Conservation (phyloP, 2,888 invertebrate genomes). For the Sminthurides aquaticus region DNA sequence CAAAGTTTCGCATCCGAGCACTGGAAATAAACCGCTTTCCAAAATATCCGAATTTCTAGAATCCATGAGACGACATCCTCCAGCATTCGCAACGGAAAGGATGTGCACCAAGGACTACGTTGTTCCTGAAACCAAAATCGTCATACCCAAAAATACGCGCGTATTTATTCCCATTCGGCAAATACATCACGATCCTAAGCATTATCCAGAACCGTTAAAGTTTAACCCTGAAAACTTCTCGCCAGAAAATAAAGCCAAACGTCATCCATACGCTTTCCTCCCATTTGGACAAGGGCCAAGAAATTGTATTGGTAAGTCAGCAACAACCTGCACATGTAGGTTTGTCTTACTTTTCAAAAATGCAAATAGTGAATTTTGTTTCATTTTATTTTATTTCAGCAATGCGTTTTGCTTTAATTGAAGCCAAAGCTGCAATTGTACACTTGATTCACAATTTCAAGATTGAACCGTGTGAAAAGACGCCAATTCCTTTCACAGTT, state of each 20-base stretch:
- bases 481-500: conserved; percentile 25
- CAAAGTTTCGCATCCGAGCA: not conserved
- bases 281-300: conserved; percentile 51
- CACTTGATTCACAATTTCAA: conserved; percentile 25
- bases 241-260: conserved; percentile 45
- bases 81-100: conserved; percentile 47
- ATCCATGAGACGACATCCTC: conserved; percentile 50
- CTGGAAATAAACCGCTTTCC: not conserved
- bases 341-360: not conserved
- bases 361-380: not conserved
- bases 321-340: not conserved
- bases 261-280: conserved; percentile 47
- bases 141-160: conserved; percentile 48
- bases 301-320: conserved; percentile 49
- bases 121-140: conserved; percentile 47
- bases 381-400: conserved; percentile 12
- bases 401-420: conserved; percentile 33
- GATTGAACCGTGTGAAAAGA: conserved; percentile 26
- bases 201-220: conserved; percentile 56
- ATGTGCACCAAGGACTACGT: conserved; percentile 45
- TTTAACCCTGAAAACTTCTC: conserved; percentile 52
- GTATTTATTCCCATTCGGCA: conserved; percentile 54
- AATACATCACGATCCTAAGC: conserved; percentile 56
- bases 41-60: conserved; percentile 45
- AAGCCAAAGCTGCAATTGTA: conserved; percentile 31